Evolutionary conservation across 2,888 invertebrate genomes (phyloP), one percentile per base, ranked within the genome.

Genomic region (Drosophila flavopinicola): DNA sequence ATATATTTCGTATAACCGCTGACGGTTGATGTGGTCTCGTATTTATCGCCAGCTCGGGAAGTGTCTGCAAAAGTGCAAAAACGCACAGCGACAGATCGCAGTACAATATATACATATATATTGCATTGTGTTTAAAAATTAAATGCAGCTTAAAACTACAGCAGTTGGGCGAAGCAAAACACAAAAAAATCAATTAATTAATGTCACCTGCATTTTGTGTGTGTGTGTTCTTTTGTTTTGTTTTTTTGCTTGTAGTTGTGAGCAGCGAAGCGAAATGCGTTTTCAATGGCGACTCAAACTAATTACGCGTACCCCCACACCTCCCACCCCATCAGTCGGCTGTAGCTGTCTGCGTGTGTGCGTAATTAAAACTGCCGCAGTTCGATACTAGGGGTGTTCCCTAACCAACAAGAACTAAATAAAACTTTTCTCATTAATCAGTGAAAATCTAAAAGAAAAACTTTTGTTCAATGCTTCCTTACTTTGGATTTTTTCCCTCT

Each of bases 1-100:
- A 97, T 97, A 92, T 95, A 96, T 90, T 96, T 95, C 90, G 95
- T 97, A 93, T 97, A 97, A 85, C 95, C 95, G 90, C 93, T 96
- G 92, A 97, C 96, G 88, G 94, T 94, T 73, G 95, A 94, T 60
- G 95, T 93, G 42, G 96, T 95, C 91, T 96, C 95, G 92, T 96
- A 97, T 92, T 97, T 97, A 90, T 96, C 96, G 89, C 97, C 97
- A 94, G 93, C 92, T 90, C 93, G 92, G 90, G 93, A 93, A 91
- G 94, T 92, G 92, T 94, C 94, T 94, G 85, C 15, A 76, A 76
- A n/a, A n/a, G n/a, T n/a, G n/a, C n/a, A n/a, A n/a, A n/a, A 51
- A 29, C 15, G 13, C 10, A 30, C 33, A 41, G 29, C 29, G 49
- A 45, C 51, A 73, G 33, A 33, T 41, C 32, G 29, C 27, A 45